Conservation (phyloP, 1,140 invertebrate species). For the Solen grandis region DNA sequence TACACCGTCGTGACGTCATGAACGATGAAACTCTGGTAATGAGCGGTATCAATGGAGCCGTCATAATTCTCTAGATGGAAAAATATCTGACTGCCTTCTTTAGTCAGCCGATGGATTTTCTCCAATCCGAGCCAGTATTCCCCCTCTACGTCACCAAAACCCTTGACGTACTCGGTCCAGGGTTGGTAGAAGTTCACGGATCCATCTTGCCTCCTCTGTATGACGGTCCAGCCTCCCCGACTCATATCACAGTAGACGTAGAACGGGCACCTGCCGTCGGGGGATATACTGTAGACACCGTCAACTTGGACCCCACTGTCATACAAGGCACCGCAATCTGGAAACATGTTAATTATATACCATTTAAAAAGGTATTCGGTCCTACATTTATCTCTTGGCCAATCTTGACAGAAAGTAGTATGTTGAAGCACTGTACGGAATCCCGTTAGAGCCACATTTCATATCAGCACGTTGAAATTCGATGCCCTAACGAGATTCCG, state of each 20-base stretch:
- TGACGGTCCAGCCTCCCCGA: conserved; percentile 37
- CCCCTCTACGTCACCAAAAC: conserved; percentile 25
- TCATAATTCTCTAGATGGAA: conserved; percentile 21
- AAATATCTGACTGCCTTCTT: conserved; percentile 29
- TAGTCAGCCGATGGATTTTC: conserved; percentile 43
- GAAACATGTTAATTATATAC: too few relatives aligned
- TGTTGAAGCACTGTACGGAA: too few relatives aligned
- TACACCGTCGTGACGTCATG: conserved; percentile 7
- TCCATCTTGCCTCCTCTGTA: conserved; percentile 36
- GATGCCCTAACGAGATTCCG: too few relatives aligned
- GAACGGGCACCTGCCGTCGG: conserved; percentile 22
- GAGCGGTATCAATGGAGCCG: conserved; percentile 7
- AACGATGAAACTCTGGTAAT: conserved; percentile 32
- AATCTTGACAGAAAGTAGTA: too few relatives aligned
- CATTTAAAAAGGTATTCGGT: too few relatives aligned
- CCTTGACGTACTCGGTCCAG: conserved; percentile 39
- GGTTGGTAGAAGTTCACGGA: conserved; percentile 34
- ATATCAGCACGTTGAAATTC: too few relatives aligned
- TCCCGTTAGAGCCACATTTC: too few relatives aligned
- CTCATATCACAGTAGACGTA: conserved; percentile 33
- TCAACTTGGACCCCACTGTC: conserved; percentile 11
- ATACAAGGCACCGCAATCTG: conserved; percentile 33
- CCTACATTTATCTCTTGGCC: too few relatives aligned
- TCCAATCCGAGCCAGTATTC: conserved; percentile 46
- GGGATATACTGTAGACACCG: conserved; percentile 24